phyloP scores from a whole-genome alignment of 2,113 vertebrate species.

The Channa maculata region DNA sequence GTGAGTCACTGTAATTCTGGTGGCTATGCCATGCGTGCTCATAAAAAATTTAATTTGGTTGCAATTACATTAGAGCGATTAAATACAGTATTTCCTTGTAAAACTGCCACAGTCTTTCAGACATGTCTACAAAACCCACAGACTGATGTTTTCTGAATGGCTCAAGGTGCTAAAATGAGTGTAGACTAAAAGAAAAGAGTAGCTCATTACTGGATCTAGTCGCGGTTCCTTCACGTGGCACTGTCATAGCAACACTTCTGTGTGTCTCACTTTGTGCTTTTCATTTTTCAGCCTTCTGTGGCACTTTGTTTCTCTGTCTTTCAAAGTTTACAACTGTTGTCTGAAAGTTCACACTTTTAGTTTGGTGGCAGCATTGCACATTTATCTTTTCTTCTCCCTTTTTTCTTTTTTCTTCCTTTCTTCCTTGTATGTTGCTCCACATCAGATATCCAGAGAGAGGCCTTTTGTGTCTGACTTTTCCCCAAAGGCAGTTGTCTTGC shows the following conservation, averaged over 20 bases:
- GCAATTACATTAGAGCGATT: too few species aligned
- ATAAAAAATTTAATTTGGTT: too few species aligned
- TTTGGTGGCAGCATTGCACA: constrained; percentile 59
- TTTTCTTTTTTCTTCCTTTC: constrained; percentile 40
- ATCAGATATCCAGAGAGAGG: constrained; percentile 78
- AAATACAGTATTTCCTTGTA: neutral
- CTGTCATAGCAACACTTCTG: constrained; percentile 56
- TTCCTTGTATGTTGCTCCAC: constrained; percentile 67
- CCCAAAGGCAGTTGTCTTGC: constrained; percentile 80
- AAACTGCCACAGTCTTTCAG: neutral
- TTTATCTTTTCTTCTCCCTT: constrained; percentile 10
- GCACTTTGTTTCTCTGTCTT: constrained; percentile 38
- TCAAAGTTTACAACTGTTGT: constrained; percentile 69
- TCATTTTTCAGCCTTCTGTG: constrained; percentile 31
- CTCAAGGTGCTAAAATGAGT: constrained; percentile 58
- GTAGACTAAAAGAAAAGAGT: constrained; percentile 52
- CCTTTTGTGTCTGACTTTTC: constrained; percentile 83
- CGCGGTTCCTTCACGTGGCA: constrained; percentile 53
- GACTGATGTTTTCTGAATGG: constrained; percentile 52
- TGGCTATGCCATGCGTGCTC: too few species aligned
- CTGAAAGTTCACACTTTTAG: constrained; percentile 75
- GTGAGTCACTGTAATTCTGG: too few species aligned
- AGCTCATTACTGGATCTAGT: constrained; percentile 68
- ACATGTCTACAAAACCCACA: constrained; percentile 34
- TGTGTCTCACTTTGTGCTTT: constrained; percentile 38